A percentile compares a stretch with the other conserved stretches of the same genome.
Evolutionary conservation across 2,797 vertebrate genomes (phyloP).

Genomic region (Sternarchorhynchus goeldii): DNA sequence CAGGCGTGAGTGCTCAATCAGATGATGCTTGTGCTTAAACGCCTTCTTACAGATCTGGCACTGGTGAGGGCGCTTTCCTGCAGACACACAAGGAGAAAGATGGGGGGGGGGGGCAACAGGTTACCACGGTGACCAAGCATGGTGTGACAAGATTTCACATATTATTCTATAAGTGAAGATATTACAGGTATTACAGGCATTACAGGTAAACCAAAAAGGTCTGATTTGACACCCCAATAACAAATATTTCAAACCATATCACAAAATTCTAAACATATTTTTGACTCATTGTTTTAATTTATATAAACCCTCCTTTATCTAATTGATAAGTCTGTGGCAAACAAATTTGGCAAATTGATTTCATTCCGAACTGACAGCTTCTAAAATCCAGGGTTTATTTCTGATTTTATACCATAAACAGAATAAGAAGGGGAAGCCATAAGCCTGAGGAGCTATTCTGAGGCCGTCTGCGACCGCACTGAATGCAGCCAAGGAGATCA

Average conservation of each 20-base stretch:
- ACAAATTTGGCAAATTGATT: neutral
- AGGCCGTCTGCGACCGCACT: slow-evolving; percentile 58
- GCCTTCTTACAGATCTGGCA: slow-evolving; percentile 99
- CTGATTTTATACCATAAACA: slow-evolving; percentile 53
- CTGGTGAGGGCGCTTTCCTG: slow-evolving; percentile 97
- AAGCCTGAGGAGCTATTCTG: slow-evolving; percentile 57
- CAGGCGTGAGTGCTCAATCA: slow-evolving; percentile 95
- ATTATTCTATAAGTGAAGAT: neutral
- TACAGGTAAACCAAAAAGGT: too few species aligned
- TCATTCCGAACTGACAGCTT: slow-evolving; percentile 11
- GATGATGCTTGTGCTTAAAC: slow-evolving; percentile 98
- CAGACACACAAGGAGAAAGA: slow-evolving; percentile 64
- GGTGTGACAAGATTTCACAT: neutral
- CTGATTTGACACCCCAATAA: too few species aligned
- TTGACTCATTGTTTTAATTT: neutral
- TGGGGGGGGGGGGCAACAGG: slow-evolving; percentile 36
- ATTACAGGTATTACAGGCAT: too few species aligned
- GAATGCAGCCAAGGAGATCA: slow-evolving; percentile 59
- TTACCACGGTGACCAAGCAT: slow-evolving; percentile 12
- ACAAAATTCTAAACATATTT: neutral
- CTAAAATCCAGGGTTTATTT: slow-evolving; percentile 48
- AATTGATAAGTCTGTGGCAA: neutral
- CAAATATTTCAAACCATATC: too few species aligned
- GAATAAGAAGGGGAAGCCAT: slow-evolving; percentile 51
- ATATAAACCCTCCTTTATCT: slow-evolving; percentile 29